Base-by-base conservation (phyloP, 2,888 invertebrate genomes). In the Anorthoa munda region DNA sequence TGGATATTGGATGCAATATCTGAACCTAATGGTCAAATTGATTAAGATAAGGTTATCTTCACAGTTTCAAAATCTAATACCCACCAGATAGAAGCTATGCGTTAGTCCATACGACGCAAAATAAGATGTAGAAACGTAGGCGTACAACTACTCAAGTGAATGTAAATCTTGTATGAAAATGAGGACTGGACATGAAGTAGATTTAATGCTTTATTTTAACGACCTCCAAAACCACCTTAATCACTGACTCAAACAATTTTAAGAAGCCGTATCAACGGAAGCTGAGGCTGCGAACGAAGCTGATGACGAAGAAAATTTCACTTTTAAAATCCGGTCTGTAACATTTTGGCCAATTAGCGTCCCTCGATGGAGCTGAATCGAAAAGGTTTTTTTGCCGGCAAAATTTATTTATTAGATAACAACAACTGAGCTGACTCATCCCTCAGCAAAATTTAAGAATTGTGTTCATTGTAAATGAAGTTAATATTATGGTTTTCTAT, bases 241-340 rank as follows among this genome's bases (percentile, higher is more conserved):
- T 75, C 72, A 72, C 70, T 85, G 82, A 87, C 78, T 88, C 89
- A 89, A 69, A 78, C 60, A 66, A 76, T 83, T 84, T 69, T 68
- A 80, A 82, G 73, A 70, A 73, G 64, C 77, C 74, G 55, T 76
- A 66, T 61, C 61, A 46, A 58, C 67, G 81, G 78, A 85, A 82
- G 78, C 80, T 59, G 64, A 58, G 65, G 50, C 72, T 48, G 72
- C 69, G 56, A 70, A 59, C 45, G 66, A 48, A 51, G 55, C 12
- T 66, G 68, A 72, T 77, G 71, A 75, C 78, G 75, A 77, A 66
- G 77, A 77, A 72, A 79, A 81, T 83, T 87, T 87, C 87, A 83
- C 86, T 88, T 84, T 86, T 83, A 58, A 79, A 81, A 78, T 81
- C 87, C 86, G 87, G 86, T 86, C 77, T 48, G 64, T 71, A 63